Percentiles rank a stretch among this genome's conserved stretches.
phyloP scores from a whole-genome alignment of 2,113 vertebrate species.

The Ondatra zibethicus region DNA sequence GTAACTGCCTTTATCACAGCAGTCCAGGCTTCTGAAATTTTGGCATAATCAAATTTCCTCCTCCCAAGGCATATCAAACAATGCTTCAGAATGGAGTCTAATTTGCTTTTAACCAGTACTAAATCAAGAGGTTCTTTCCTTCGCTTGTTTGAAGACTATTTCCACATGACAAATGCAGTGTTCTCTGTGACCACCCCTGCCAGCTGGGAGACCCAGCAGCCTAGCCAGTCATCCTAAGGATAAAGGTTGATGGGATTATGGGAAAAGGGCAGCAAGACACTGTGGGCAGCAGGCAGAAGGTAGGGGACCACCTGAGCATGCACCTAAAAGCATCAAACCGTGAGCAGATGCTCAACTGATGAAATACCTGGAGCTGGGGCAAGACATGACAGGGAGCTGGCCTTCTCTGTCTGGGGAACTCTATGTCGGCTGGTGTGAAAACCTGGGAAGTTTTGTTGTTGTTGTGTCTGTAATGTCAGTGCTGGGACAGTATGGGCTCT shows the following conservation, averaged over 20 bases:
- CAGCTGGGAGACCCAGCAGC: not conserved
- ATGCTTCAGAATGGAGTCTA: not conserved
- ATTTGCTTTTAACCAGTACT: constrained; percentile 53
- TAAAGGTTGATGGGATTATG: not conserved
- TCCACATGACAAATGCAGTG: not conserved
- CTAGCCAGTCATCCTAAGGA: not conserved
- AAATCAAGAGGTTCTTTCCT: constrained; percentile 24
- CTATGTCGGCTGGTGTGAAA: not conserved
- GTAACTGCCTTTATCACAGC: constrained; percentile 61
- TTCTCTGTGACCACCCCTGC: not conserved
- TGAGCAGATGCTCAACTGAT: not conserved
- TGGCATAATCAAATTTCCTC: constrained; percentile 65
- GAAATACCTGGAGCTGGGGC: not conserved
- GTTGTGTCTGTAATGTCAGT: not conserved
- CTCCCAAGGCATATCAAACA: constrained; percentile 46
- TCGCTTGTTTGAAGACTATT: constrained; percentile 27
- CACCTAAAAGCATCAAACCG: not conserved
- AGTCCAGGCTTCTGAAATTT: constrained; percentile 59
- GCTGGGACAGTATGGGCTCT: not conserved
- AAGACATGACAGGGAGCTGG: not conserved
- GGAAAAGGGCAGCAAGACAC: not conserved
- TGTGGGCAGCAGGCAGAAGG: not conserved
- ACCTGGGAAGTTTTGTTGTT: not conserved
- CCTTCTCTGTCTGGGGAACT: not conserved
- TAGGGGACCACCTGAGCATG: not conserved